phyloP scores from a whole-genome alignment of 2,113 vertebrate species.

The Oreochromis tanganicae region DNA sequence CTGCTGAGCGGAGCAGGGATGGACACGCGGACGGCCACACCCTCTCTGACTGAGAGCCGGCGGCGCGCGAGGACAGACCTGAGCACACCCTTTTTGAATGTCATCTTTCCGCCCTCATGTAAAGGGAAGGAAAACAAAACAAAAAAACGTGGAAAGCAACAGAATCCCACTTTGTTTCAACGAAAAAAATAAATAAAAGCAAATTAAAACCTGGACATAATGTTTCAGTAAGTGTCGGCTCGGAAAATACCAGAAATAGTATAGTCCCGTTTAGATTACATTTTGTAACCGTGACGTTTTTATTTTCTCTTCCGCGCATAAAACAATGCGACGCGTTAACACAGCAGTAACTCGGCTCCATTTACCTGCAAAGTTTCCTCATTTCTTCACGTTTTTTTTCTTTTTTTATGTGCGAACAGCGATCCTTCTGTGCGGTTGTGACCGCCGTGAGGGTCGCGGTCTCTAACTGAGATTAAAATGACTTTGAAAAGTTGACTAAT shows the following conservation, averaged over 20 bases:
- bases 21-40: slow-evolving; percentile 29
- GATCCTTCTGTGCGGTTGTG: not conserved
- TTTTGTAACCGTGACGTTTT: not conserved
- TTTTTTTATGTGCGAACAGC: not conserved
- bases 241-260: not conserved
- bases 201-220: not conserved
- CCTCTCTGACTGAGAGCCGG: not conserved
- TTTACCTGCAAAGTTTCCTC: not conserved
- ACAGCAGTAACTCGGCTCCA: not conserved
- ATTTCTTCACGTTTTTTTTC: not conserved
- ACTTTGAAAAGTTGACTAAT: not conserved
- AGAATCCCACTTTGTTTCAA: not conserved
- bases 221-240: not conserved
- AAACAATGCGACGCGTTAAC: not conserved
- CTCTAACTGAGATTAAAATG: not conserved
- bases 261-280: not conserved
- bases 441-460: not conserved
- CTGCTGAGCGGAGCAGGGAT: not conserved
- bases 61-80: not conserved
- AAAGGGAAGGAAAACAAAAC: not conserved
- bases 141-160: not conserved
- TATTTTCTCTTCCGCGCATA: not conserved
- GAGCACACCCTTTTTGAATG: not conserved
- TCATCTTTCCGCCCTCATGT: not conserved
- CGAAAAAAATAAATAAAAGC: not conserved